Base-by-base conservation (phyloP, 2,888 invertebrate genomes). In the Entomobrya multifasciata region DNA sequence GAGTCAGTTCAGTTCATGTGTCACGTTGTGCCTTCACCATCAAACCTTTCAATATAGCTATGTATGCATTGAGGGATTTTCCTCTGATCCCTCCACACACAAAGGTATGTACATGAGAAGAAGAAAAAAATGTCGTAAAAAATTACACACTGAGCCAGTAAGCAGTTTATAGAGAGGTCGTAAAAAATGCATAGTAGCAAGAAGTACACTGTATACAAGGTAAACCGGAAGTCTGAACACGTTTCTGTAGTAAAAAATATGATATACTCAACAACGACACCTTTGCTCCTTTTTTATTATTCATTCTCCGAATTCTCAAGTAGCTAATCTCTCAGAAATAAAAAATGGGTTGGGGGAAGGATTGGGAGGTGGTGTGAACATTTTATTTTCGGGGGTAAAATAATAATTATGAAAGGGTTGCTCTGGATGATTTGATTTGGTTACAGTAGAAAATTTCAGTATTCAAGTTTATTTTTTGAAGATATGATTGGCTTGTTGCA, bases 161-260 rank as follows among this genome's bases (percentile, higher is more conserved):
- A 30, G 62, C 15, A 30, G 15, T 15, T 15, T 13, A 49, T n/a
- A 65, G n/a, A 67, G 41, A 41, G 20, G 20, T 44, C 41, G 13
- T 67, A 67, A 67, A 67, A 36, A 65, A 22, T 25, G 5, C 15
- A 62, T n/a, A n/a, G n/a, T n/a, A n/a, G n/a, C n/a, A n/a, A n/a
- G n/a, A n/a, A n/a, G n/a, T n/a, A 49, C 15, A 49, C 2, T 15
- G n/a, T 15, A n/a, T n/a, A n/a, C n/a, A 49, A 49, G n/a, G n/a
- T 49, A 41, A 67, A 44, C 67, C 67, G 44, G 67, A 67, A 44
- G 41, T 36, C 41, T 65, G 65, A n/a, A 65, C 65, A 65, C 65
- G 65, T 65, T 65, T 65, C 36, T 17, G 44, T 67, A 17, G 67
- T 67, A 67, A 67, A 65, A 49, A 44, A 22, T 72, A 17, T 17